Evolutionary conservation across 2,888 invertebrate genomes (phyloP), one percentile per base, ranked within the genome.

Genomic region (Metallyticus violacea): DNA sequence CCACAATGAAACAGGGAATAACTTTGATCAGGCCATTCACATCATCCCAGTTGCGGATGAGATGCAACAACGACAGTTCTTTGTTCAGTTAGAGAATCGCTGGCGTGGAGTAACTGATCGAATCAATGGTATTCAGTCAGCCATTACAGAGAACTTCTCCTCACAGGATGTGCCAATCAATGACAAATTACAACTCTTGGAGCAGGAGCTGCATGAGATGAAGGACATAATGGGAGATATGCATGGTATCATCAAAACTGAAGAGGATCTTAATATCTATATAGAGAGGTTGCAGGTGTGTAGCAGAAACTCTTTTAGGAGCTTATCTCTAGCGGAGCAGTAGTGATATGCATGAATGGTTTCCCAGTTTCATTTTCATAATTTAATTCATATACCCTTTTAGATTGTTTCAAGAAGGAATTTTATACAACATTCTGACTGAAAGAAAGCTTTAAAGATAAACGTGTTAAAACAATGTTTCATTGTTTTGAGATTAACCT

Each of bases 21-120:
- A 95, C 88, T 95, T 97, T 89, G 96, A 97, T 90, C 95, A 95
- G 89, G 95, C 97, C 0, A 91, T 97, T 87, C 94, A 95, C 90
- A 95, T 96, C 6, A 93, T 97, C 79, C 96, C 97, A 0, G 93
- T 97, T n/a, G 95, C 96, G 0, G 97, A 97, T 90, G 97, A 97
- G 92, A 95, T 96, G 94, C 92, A 96, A 0, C 97, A 97, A 90
- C 93, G 97, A 2, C 95, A 96, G 90, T 95, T 96, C 92, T 95
- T 96, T 90, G 94, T 94, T 0, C 96, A 97, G 89, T 92, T 97
- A 30, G 96, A 96, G 91, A 95, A 96, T 88, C 95, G 96, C 88
- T 97, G 97, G 97, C 93, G 93, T 85, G 93, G 93, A 28, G 92
- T 97, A 0, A 93, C 95, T 0, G 91, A 93, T 0, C 93, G 93